Conservation (phyloP, 2,113 vertebrate genomes). For the Hydrochoerus hydrochaeris region DNA sequence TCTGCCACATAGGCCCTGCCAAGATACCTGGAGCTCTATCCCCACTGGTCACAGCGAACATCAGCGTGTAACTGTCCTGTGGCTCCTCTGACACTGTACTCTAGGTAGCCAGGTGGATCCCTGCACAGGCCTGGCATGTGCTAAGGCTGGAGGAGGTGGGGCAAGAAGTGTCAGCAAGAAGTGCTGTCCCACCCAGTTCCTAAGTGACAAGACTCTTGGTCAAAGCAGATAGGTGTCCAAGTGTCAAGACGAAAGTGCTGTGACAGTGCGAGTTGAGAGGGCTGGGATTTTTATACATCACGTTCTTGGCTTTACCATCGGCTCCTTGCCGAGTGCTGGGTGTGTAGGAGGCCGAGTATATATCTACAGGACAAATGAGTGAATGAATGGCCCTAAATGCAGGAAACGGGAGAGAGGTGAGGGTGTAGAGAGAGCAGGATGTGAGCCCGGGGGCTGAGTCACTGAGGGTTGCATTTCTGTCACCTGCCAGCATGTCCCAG, state of each 20-base stretch:
- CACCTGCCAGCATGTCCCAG: background rate
- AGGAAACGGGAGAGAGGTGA: background rate
- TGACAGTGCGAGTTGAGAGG: background rate
- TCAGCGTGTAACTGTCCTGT: background rate
- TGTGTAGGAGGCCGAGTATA: background rate
- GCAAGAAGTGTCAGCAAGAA: background rate
- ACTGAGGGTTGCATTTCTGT: background rate
- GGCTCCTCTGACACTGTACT: background rate
- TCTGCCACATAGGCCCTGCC: background rate
- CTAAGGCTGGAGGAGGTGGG: background rate
- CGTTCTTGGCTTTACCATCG: background rate
- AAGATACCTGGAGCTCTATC: background rate
- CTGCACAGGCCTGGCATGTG: accelerated
- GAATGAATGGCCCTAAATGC: background rate
- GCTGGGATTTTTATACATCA: too few species aligned
- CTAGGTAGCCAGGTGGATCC: background rate
- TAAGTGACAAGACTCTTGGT: background rate
- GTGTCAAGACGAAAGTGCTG: background rate
- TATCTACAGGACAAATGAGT: background rate
- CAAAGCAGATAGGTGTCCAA: background rate
- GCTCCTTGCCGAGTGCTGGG: background rate
- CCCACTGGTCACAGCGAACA: background rate
- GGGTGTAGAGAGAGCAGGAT: too few species aligned
- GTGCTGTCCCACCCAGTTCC: background rate
- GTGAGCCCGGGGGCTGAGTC: background rate